Evolutionary conservation across 2,888 invertebrate genomes (phyloP), one percentile per base, ranked within the genome.

Genomic region (Macrosiphum euphorbiae): DNA sequence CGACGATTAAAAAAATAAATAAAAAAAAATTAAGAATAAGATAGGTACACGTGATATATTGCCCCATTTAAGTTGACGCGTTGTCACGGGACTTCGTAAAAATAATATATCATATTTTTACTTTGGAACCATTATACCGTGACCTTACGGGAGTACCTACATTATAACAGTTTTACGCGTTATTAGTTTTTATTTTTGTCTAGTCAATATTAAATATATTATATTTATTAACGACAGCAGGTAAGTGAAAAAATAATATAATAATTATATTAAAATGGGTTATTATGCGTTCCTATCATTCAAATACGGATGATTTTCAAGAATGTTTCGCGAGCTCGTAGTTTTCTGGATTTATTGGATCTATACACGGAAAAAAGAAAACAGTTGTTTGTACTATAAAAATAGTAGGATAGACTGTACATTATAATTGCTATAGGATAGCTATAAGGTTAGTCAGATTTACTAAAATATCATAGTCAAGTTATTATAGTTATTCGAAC

Each of bases 1-100:
- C 86, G 52, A 44, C 41, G 67, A 67, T 92, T 67, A 88, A 88
- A 92, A 67, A 47, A 28, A 67, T 7, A 11, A 47, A 67, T 28
- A 87, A 91, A 84, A 84, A n/a, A 35, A 50, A 26, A 88, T 50
- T 52, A 55, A 88, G 52, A 88, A 67, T n/a, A 35, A 78, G 26
- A 61, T 47, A 44, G 44, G 7, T 44, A 28, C 41, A 24, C 41
- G 44, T 92, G 92, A 92, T 92, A 88, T 88, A 92, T 92, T 87
- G 28, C 41, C 44, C 41, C 28, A 88, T 92, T 61, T 78, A 88
- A 41, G 67, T 88, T 55, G 52, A 78, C 92, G 87, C 35, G 88
- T 92, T 88, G 61, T 92, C 88, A 47, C 47, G 61, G 52, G 88
- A 50, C 24, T 58, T 20, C 0, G 78, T 20, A 10, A 86, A 41